Conservation (phyloP, 30 jellyfish, hydroid and myxozoan genomes). For the Aurelia aurita region DNA sequence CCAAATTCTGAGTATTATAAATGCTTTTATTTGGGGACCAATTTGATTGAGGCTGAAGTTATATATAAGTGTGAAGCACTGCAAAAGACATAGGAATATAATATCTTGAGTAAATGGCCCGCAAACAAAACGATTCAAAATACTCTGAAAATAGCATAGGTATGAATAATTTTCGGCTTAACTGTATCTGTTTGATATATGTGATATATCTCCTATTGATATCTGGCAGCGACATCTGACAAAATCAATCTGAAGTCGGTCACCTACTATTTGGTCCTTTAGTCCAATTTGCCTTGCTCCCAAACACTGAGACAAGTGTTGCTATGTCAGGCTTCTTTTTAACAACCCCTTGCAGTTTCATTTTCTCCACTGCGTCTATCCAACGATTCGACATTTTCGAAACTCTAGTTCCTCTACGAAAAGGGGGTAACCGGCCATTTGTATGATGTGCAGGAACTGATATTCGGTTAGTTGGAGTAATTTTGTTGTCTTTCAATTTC, state of each 20-base stretch:
- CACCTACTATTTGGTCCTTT: not conserved
- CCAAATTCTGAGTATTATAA: too few relatives aligned
- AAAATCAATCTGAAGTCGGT: not conserved
- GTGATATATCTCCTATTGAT: too few relatives aligned
- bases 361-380: constrained; percentile 66
- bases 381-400: constrained; percentile 32
- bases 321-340: constrained; percentile 73
- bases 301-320: constrained; percentile 78
- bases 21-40: too few relatives aligned
- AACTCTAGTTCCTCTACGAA: constrained; percentile 41
- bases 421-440: constrained; percentile 51
- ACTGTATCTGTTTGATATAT: too few relatives aligned
- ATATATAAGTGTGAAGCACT: too few relatives aligned
- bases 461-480: constrained; percentile 64
- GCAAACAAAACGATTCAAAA: too few relatives aligned
- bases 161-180: too few relatives aligned
- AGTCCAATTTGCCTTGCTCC: constrained; percentile 89
- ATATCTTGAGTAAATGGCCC: too few relatives aligned
- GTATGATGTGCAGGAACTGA: constrained; percentile 70
- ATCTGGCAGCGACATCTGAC: not conserved
- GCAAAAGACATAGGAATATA: too few relatives aligned
- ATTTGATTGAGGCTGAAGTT: too few relatives aligned
- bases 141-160: too few relatives aligned
- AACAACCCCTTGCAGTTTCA: constrained; percentile 71
- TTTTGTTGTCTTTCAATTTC: constrained; percentile 36